Conservation (phyloP, 2,113 vertebrate genomes). For the Tyrannus savana region DNA sequence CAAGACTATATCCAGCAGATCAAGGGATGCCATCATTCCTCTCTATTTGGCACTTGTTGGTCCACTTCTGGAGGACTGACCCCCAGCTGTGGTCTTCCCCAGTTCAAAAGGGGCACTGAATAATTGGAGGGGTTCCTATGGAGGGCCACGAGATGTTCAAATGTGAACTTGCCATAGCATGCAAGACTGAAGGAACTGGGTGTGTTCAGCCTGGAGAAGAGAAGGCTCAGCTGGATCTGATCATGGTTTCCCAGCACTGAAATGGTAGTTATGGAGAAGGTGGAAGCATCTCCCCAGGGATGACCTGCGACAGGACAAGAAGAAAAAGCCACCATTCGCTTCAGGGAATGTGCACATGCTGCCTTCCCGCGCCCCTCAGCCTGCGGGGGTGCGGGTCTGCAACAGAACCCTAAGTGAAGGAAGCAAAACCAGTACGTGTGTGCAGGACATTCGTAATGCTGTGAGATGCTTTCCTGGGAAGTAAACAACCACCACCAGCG, state of each 20-base stretch:
- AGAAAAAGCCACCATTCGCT: rapidly evolving
- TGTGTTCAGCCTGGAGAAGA: neutral
- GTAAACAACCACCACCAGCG: rapidly evolving
- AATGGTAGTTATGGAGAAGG: neutral
- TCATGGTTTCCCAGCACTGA: neutral
- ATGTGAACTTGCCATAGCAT: neutral
- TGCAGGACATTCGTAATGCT: neutral
- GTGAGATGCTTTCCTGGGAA: neutral
- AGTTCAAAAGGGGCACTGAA: neutral
- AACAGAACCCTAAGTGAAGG: neutral
- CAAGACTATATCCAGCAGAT: neutral
- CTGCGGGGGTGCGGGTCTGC: neutral
- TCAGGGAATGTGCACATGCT: neutral
- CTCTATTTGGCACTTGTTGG: no score
- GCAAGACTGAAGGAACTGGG: neutral
- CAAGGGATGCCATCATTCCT: no score
- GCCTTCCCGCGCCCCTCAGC: neutral
- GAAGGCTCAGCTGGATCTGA: neutral
- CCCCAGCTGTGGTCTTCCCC: neutral
- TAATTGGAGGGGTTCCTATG: neutral
- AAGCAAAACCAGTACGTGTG: neutral
- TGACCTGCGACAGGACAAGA: neutral
- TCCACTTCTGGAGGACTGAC: neutral
- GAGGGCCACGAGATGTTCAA: no score
- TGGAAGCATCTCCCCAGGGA: neutral